Evolutionary conservation across 1,140 invertebrate genomes (phyloP), one percentile per base, ranked within the genome.

Genomic region (Drosophila albomicans): DNA sequence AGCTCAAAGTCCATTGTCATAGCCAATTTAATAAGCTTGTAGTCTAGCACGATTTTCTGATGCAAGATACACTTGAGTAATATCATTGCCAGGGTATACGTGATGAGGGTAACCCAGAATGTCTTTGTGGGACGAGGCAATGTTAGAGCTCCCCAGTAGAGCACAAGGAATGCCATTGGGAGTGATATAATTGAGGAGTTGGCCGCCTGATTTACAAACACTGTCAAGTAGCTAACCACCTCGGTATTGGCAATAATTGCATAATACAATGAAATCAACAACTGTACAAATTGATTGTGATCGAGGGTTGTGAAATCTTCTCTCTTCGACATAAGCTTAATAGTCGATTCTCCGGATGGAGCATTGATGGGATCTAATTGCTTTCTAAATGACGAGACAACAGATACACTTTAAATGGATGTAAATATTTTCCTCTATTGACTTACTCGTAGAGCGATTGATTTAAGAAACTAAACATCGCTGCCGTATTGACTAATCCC

Each of bases 31-130:
- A 79, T 59, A 76, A 94, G 93, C 45, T 92, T 76, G 86, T 97
- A 96, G 96, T 96, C 98, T 1, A 96, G 95, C 63, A 98, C 95
- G 70, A 99, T 96, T 88, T 97, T 95, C 93, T 99, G 98, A 95
- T 99, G 98, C 93, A 98, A 99, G 73, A 99, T 95, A 91, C 98
- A 99, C 93, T 99, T 99, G 58, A 99, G 95, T 1, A 95, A 16
- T 32, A 99, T 98, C 73, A 99, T 96, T 0, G 96, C 95, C 59
- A 99, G 97, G 1, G 98, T 98, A 82, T 99, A 99, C 0, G 98
- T 98, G 78, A 99, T 99, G 48, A 99, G 94, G 0, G 97, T 97
- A 58, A 99, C 96, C 99, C 99, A 99, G 92, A 99, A 99, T 0
- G 96, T 97, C 93, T 99, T 99, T 1, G 97, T 96, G 0, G 99